These are phyloP conservation scores for Lycophotia porphyrea DNA, from an alignment of 2,888 invertebrate genomes.

Conservation along the genomic window DNA sequence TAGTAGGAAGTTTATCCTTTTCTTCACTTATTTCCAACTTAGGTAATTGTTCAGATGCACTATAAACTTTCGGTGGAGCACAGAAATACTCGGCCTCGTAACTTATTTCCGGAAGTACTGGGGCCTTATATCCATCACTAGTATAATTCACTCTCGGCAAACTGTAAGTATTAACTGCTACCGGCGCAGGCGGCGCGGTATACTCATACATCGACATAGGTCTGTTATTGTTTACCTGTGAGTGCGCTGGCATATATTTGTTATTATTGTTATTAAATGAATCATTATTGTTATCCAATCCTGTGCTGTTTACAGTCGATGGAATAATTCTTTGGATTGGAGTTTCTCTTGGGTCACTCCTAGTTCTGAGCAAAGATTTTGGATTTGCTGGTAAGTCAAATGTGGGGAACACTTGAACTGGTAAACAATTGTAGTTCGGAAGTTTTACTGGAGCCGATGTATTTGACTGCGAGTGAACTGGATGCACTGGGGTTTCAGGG, in stretches of 20 bases:
- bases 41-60: conserved; percentile 57
- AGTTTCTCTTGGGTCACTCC: conserved; percentile 79
- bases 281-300: conserved; percentile 66
- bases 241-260: conserved; percentile 64
- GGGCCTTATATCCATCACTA: conserved; percentile 68
- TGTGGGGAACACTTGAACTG: conserved; percentile 90
- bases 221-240: conserved; percentile 76
- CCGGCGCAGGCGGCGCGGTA: conserved; percentile 59
- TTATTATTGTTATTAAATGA: conserved; percentile 73
- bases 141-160: conserved; percentile 71
- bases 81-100: conserved; percentile 79
- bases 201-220: conserved; percentile 76
- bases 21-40: conserved; percentile 50
- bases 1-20: conserved; percentile 40
- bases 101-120: conserved; percentile 77
- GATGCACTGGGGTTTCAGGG: conserved; percentile 90
- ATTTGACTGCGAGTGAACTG: conserved; percentile 86
- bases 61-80: conserved; percentile 64
- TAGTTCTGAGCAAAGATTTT: conserved; percentile 86
- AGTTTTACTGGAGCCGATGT: conserved; percentile 85
- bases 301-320: conserved; percentile 68
- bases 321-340: conserved; percentile 66
- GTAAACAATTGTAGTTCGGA: conserved; percentile 87
- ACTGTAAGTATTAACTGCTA: conserved; percentile 63
- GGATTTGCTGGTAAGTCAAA: conserved; percentile 93